A percentile compares a stretch with the other conserved stretches of the same genome.
Conservation (phyloP, 2,113 vertebrate species). For the Nesoenas mayeri region DNA sequence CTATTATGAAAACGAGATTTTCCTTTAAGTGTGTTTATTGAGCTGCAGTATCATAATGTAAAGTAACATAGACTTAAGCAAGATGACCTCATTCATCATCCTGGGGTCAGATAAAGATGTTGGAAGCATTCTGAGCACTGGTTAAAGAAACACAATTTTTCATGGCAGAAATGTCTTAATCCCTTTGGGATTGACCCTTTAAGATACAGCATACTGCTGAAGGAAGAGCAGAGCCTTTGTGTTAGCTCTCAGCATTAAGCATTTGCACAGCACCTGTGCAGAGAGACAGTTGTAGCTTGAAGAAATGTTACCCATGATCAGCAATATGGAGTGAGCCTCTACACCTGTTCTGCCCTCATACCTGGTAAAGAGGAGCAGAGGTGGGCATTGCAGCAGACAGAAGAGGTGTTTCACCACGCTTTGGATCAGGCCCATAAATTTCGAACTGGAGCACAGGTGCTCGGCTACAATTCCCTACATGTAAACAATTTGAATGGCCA, state of each 20-base stretch:
- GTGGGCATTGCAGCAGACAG: neutral
- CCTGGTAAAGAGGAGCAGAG: neutral
- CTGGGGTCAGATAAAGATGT: neutral
- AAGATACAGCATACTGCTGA: neutral
- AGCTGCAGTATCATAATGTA: slow-evolving; percentile 37
- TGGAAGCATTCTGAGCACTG: neutral
- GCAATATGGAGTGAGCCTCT: neutral
- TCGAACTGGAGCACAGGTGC: neutral
- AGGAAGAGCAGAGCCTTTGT: neutral
- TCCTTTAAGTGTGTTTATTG: slow-evolving; percentile 36
- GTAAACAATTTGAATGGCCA: neutral
- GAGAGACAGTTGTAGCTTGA: neutral
- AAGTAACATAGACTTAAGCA: slow-evolving; percentile 36
- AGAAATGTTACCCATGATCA: neutral
- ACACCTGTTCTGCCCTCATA: neutral
- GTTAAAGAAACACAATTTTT: neutral
- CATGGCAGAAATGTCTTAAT: neutral
- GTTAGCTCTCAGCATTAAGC: neutral
- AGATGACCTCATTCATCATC: slow-evolving; percentile 49
- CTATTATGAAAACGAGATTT: slow-evolving; percentile 48
- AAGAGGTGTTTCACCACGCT: neutral
- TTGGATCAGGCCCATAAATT: neutral
- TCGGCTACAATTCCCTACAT: neutral
- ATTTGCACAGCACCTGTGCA: neutral
- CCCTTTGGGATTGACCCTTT: neutral